Evolutionary conservation across 2,797 vertebrate genomes (phyloP).

Genomic region (Coreius guichenoti): DNA sequence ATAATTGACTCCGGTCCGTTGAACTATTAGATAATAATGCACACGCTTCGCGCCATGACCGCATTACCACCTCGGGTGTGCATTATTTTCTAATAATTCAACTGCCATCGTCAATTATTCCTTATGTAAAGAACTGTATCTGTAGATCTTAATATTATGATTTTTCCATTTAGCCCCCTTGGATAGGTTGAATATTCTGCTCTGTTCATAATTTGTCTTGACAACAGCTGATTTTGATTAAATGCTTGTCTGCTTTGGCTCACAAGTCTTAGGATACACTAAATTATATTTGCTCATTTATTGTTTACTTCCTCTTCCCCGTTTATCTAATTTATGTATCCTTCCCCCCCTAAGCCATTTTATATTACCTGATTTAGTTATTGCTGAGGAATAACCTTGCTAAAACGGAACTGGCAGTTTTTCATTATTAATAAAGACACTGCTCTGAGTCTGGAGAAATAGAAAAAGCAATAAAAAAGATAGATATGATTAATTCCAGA

Average conservation of each 20-base stretch:
- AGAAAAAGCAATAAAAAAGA: neutral
- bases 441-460: neutral
- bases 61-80: neutral
- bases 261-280: neutral
- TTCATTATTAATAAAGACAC: conserved; percentile 25
- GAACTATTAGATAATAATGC: neutral
- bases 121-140: neutral
- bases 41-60: no score
- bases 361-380: conserved; percentile 20
- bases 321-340: neutral
- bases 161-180: neutral
- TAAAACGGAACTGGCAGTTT: conserved; percentile 41
- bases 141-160: neutral
- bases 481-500: neutral
- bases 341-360: neutral
- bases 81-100: neutral
- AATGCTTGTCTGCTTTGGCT: conserved; percentile 8
- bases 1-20: neutral
- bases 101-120: neutral
- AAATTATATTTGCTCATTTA: conserved; percentile 7
- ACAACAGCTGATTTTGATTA: neutral
- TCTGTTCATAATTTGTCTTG: neutral
- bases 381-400: conserved; percentile 10
- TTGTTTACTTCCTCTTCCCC: conserved; percentile 14
- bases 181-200: neutral